Base-by-base conservation (phyloP, 2,113 vertebrate genomes). In the Podiceps cristatus region DNA sequence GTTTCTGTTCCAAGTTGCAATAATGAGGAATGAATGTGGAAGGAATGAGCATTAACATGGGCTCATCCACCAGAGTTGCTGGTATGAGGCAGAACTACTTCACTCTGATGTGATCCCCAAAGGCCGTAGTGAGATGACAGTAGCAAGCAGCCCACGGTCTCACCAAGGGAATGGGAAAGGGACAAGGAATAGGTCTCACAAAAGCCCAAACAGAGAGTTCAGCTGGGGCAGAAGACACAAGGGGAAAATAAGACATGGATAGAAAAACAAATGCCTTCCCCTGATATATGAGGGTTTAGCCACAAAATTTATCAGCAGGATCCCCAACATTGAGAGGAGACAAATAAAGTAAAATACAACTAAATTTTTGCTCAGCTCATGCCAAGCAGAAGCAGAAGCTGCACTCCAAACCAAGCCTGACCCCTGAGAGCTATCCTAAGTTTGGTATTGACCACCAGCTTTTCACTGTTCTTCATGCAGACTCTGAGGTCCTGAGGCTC, bases 1-100 rank as follows among this genome's bases (percentile, higher is more conserved):
- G 12, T 47, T 79, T 92, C 24, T 83, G 10, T 45, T 56, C 37
- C n/a, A 33, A 75, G 47, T 25, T 9, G 7, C 6, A 37, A 52
- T 42, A 60, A 19, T 7, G 22, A 78, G n/a, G 29, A 42, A 63
- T 4, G 11, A 18, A 53, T 0, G 0, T 35, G 20, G 29, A 64
- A 80, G 23, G 40, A 79, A 77, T 1, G 6, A 63, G 4, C 7
- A 18, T 28, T n/a, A 40, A 5, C 37, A 49, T 10, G 15, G 20
- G 13, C 4, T 15, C 3, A 4, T 73, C 33, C 11, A 45, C 11
- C 63, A 80, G 62, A 62, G 37, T 6, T 53, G 37, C n/a, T 44
- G 17, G 23, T 58, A 37, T 44, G 18, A 33, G 12, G n/a, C 17
- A 67, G 35, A 73, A 35, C 23, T 69, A 14, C 56, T 69, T 80